phyloP scores from a whole-genome alignment of 2,113 vertebrate species.

The Eulacestoma nigropectus region DNA sequence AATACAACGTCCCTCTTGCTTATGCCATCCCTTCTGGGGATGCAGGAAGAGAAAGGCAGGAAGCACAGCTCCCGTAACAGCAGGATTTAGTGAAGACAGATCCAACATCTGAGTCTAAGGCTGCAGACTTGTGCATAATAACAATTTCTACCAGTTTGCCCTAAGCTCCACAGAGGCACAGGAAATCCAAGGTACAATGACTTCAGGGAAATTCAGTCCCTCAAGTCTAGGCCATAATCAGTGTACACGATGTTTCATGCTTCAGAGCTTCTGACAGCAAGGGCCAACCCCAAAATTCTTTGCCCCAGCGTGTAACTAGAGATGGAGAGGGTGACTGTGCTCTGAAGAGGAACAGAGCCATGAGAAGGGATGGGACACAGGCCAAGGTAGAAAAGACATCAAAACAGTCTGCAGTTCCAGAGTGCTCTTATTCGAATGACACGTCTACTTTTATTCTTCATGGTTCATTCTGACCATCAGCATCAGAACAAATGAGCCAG shows the following conservation, averaged over 20 bases:
- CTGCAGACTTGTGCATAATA: neutral
- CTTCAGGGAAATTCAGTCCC: neutral
- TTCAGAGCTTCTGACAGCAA: slow-evolving; percentile 6
- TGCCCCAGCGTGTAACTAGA: neutral
- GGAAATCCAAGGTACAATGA: neutral
- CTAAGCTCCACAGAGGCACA: neutral
- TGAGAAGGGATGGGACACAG: neutral
- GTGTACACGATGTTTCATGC: neutral
- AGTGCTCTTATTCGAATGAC: neutral
- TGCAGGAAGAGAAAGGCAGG: neutral
- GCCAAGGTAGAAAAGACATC: neutral
- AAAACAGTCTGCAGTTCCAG: neutral
- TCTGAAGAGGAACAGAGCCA: slow-evolving; percentile 2
- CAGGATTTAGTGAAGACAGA: neutral
- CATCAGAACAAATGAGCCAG: slow-evolving; percentile 15
- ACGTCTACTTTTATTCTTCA: neutral
- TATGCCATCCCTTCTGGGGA: neutral
- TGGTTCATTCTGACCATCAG: neutral
- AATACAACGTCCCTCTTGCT: neutral
- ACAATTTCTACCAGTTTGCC: neutral
- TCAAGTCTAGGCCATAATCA: neutral
- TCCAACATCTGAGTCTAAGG: neutral
- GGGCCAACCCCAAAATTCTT: neutral
- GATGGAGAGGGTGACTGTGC: neutral
- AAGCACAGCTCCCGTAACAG: neutral